A percentile compares a stretch with the other conserved stretches of the same genome.
Conservation (phyloP, 2,113 vertebrate species). For the Chrysemys picta region DNA sequence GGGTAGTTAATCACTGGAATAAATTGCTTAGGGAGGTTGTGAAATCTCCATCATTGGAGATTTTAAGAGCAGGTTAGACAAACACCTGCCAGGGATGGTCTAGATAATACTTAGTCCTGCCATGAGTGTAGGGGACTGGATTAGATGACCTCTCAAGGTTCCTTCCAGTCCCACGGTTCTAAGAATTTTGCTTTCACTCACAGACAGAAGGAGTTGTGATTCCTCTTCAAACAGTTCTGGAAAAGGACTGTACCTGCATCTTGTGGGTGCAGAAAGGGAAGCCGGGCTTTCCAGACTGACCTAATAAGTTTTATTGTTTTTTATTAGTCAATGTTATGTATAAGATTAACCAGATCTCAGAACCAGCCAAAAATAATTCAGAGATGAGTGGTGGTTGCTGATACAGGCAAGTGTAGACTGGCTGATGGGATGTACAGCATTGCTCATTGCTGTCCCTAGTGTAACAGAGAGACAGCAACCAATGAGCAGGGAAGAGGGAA, state of each 20-base stretch:
- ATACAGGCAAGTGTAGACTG: not conserved
- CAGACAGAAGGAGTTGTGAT: not conserved
- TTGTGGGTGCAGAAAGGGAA: not conserved
- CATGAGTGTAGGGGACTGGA: too few relatives aligned
- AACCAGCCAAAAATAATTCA: not conserved
- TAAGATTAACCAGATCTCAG: not conserved
- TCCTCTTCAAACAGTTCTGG: not conserved
- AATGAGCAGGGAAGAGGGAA: not conserved
- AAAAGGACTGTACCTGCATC: not conserved
- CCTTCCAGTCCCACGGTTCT: too few relatives aligned
- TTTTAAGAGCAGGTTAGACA: too few relatives aligned
- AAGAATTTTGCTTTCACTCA: too few relatives aligned
- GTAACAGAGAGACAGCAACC: not conserved
- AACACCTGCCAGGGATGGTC: too few relatives aligned
- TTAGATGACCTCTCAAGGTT: too few relatives aligned
- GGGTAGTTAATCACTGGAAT: too few relatives aligned
- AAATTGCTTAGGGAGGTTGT: too few relatives aligned
- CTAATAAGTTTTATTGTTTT: not conserved
- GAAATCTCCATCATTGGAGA: too few relatives aligned
- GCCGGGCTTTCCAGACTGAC: not conserved
- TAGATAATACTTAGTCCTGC: too few relatives aligned
- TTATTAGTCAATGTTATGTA: not conserved
- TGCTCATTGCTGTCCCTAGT: not conserved
- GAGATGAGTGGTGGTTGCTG: not conserved
- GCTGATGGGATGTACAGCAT: not conserved